Conservation (phyloP, 1,140 invertebrate species). For the Macrostomum lignano region DNA sequence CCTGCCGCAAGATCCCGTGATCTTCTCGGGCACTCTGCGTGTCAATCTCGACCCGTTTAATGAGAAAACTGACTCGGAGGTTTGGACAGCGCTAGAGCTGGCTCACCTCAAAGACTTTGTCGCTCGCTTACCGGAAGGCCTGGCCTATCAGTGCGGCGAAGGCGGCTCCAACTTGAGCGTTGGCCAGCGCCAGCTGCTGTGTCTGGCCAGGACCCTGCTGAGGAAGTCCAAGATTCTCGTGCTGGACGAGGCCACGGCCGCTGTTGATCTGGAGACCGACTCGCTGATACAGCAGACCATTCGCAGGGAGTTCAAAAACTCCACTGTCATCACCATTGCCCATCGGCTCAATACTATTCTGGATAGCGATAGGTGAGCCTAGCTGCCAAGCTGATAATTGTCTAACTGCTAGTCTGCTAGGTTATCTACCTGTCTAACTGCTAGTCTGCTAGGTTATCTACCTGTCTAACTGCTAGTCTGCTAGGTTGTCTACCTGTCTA, state of each 20-base stretch:
- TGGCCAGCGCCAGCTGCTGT: constrained; percentile 32
- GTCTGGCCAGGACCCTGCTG: constrained; percentile 32
- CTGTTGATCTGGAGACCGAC: constrained; percentile 28
- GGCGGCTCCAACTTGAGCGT: constrained; percentile 17
- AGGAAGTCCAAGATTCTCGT: constrained; percentile 43
- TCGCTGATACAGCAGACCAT: constrained; percentile 27
- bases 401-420: too few relatives aligned
- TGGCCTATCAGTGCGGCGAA: constrained; percentile 5
- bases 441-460: too few relatives aligned
- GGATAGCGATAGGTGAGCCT: constrained; percentile 16
- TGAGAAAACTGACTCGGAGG: constrained; percentile 11
- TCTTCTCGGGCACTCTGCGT: constrained; percentile 22
- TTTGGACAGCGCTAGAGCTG: constrained; percentile 14
- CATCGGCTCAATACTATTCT: constrained; percentile 30
- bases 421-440: too few relatives aligned
- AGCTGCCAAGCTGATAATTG: too few relatives aligned
- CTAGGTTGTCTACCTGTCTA: too few relatives aligned
- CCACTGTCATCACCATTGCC: constrained; percentile 30
- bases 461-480: too few relatives aligned
- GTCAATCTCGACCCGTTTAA: constrained; percentile 16
- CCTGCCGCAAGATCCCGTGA: constrained; percentile 21
- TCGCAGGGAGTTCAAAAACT: constrained; percentile 18
- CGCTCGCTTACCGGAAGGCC: background rate
- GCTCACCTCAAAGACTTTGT: constrained; percentile 17
- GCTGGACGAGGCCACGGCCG: constrained; percentile 33